Conservation (phyloP, 1,140 invertebrate genomes). For the Olivierus martensii region DNA sequence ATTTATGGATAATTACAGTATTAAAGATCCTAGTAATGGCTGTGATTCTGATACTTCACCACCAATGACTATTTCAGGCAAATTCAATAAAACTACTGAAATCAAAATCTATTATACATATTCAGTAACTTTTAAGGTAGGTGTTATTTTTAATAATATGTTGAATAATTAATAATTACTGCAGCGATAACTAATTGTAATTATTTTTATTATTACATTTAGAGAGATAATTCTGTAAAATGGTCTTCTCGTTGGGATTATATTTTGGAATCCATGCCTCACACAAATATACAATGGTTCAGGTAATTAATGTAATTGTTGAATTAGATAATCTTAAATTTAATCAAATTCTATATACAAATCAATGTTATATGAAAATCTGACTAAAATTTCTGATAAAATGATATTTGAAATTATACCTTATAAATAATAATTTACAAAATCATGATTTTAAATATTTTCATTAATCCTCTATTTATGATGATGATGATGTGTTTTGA, state of each 20-base stretch:
- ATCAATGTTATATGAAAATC: too few species aligned
- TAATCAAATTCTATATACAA: too few species aligned
- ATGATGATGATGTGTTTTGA: too few species aligned
- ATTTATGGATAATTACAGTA: too few species aligned
- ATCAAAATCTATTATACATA: slow-evolving; percentile 74
- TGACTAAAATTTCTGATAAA: too few species aligned
- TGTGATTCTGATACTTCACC: slow-evolving; percentile 38
- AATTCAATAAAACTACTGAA: slow-evolving; percentile 34
- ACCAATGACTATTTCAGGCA: slow-evolving; percentile 51
- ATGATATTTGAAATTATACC: too few species aligned
- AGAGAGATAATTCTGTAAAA: slow-evolving; percentile 71
- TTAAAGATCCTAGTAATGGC: slow-evolving; percentile 30
- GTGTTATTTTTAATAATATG: slow-evolving; percentile 15
- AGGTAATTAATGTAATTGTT: too few species aligned
- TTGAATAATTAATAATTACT: background rate
- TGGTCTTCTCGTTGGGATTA: slow-evolving; percentile 99
- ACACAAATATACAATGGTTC: slow-evolving; percentile 99
- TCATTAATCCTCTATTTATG: too few species aligned
- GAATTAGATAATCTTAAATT: too few species aligned
- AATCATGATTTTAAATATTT: too few species aligned
- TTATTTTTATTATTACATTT: slow-evolving; percentile 8
- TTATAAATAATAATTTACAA: too few species aligned
- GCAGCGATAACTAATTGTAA: background rate
- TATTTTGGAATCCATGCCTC: slow-evolving; percentile 93
- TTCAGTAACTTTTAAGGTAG: slow-evolving; percentile 60